These are phyloP conservation scores for Cuculus canorus DNA, from an alignment of 2,797 vertebrate species.

Conservation along the genomic window DNA sequence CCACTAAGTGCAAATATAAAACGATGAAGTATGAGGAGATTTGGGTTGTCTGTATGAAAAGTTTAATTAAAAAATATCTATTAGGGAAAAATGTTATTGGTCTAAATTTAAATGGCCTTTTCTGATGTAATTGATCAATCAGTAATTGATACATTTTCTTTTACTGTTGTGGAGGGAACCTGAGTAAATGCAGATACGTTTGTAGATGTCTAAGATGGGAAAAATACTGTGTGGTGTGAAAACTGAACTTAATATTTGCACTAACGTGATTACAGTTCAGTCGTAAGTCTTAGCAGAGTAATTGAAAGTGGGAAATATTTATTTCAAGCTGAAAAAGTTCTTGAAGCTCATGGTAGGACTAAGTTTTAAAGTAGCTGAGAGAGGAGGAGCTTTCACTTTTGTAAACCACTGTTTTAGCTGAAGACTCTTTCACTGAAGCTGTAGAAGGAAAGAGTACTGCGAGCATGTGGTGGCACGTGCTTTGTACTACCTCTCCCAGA, in stretches of 20 bases:
- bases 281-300: neutral
- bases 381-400: neutral
- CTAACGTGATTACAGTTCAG: neutral
- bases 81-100: neutral
- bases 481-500: fast-evolving
- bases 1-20: neutral
- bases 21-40: neutral
- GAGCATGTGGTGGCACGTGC: neutral
- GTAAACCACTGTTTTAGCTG: neutral
- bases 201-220: neutral
- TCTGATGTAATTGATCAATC: neutral
- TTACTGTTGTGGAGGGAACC: neutral
- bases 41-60: neutral
- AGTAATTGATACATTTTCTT: neutral
- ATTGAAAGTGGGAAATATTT: neutral
- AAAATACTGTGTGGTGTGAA: constrained; percentile 3
- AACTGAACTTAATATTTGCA: constrained; percentile 17
- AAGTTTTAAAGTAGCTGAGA: neutral
- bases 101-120: neutral
- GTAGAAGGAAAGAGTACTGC: neutral
- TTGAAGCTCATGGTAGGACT: neutral
- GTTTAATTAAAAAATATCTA: constrained; percentile 1
- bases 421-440: neutral
- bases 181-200: neutral
- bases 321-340: neutral